Base-by-base conservation (phyloP, 2,113 vertebrate genomes). In the Speoplatyrhinus poulsoni region DNA sequence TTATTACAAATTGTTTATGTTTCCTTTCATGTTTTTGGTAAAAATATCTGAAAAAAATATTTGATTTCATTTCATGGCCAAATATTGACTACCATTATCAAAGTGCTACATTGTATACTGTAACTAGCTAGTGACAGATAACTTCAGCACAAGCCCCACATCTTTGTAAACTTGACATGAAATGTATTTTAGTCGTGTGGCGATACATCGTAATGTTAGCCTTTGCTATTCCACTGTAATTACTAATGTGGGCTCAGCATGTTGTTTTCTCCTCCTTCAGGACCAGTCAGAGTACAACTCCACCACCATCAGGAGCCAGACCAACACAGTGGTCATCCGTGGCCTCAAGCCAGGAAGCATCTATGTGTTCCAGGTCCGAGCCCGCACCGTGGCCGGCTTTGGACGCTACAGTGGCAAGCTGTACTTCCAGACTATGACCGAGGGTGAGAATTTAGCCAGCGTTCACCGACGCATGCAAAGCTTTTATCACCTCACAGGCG, bases 401-500 rank as follows among this genome's bases (percentile, higher is more conserved):
- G 98, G 98, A 84, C 96, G 96, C 73, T 98, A 96, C 88, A 99
- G 98, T 0, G 98, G 98, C 69, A 99, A 99, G 91, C 97, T 99
- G 92, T 99, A 99, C 85, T 99, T 98, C 93, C 98, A 99, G 93
- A 98, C 98, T 89, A 98, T 99, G 97, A 99, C 97, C 0, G 97
- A 99, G 93, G 98, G 98, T 99, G 85, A 95, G 95, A 77, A 83
- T 70, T 78, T 9, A 60, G 50, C 46, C 71, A 59, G 62, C 47
- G 63, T 61, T 70, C 73, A 50, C 33, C 48, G 57, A 19, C 77
- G 73, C 79, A 80, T 75, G 70, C 48, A 73, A 33, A 15, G 70
- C 58, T 74, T 70, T 82, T 67, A 82, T 82, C 83, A 72, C 68
- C 82, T 76, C 66, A 69, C 77, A 72, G 64, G 67, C 19, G 67